A percentile compares a stretch with the other conserved stretches of the same genome.
phyloP scores from a whole-genome alignment of 2,888 invertebrate genomes.

The Piscicola geometra region DNA sequence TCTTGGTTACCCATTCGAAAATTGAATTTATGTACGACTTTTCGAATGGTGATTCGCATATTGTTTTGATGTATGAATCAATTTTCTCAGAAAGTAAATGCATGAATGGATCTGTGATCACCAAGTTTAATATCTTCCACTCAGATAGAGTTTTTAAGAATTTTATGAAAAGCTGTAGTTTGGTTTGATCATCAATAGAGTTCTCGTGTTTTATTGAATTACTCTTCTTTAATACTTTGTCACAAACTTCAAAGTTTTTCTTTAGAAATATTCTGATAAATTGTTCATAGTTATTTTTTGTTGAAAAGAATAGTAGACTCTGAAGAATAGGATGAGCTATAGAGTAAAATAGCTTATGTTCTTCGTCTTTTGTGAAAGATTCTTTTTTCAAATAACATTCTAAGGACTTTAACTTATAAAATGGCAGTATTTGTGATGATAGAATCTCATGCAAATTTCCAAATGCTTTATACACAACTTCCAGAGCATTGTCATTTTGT shows the following conservation, averaged over 20 bases:
- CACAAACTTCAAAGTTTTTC: constrained; percentile 3
- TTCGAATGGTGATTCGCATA: constrained; percentile 81
- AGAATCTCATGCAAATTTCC: neutral
- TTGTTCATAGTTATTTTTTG: constrained; percentile 2
- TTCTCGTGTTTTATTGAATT: neutral
- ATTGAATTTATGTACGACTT: constrained; percentile 71
- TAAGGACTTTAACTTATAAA: constrained; percentile 1
- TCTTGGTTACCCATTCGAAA: constrained; percentile 80
- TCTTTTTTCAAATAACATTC: neutral
- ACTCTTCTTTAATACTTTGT: neutral
- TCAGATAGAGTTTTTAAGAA: constrained; percentile 66
- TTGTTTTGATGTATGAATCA: constrained; percentile 74
- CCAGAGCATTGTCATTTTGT: neutral
- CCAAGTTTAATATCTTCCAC: constrained; percentile 71
- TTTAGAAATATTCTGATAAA: constrained; percentile 5
- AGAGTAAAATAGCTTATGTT: constrained; percentile 2
- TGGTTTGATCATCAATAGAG: constrained; percentile 55
- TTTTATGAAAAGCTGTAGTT: constrained; percentile 69
- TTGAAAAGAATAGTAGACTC: constrained; percentile 7
- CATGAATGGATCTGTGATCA: constrained; percentile 79
- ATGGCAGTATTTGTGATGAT: neutral
- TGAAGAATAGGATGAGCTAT: constrained; percentile 2
- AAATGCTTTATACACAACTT: constrained; percentile 4
- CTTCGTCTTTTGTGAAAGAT: neutral
- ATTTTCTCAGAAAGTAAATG: constrained; percentile 77